Percentiles rank a stretch among this genome's conserved stretches.
Conservation (phyloP, 2,888 invertebrate species). For the Drosophila falleni region DNA sequence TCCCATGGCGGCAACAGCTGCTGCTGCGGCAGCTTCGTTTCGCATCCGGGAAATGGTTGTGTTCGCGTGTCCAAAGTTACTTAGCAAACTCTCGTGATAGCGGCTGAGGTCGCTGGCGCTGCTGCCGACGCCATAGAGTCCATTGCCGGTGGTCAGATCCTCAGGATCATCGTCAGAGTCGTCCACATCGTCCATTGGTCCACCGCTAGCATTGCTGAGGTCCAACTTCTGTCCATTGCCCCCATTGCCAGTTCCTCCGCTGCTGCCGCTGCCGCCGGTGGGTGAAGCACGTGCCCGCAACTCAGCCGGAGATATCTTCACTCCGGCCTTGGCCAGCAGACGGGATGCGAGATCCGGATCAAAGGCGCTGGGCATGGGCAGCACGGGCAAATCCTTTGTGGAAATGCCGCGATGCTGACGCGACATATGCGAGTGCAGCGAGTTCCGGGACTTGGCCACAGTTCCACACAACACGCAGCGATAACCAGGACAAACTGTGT, state of each 20-base stretch:
- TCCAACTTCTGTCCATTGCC: slow-evolving; percentile 87
- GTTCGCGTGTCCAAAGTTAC: slow-evolving; percentile 87
- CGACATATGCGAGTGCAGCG: slow-evolving; percentile 97
- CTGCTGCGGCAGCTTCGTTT: slow-evolving; percentile 86
- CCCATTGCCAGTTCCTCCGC: slow-evolving; percentile 61
- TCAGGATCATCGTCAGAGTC: slow-evolving; percentile 92
- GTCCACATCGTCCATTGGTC: slow-evolving; percentile 89
- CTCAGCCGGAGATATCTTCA: slow-evolving; percentile 94
- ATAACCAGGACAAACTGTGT: slow-evolving; percentile 96
- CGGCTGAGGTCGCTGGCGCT: slow-evolving; percentile 82
- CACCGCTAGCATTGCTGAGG: slow-evolving; percentile 88
- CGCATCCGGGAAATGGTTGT: slow-evolving; percentile 89
- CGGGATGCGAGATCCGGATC: slow-evolving; percentile 95
- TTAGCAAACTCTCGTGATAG: slow-evolving; percentile 83
- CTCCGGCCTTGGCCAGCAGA: slow-evolving; percentile 94
- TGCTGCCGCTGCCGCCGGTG: slow-evolving; percentile 88
- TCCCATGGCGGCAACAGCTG: slow-evolving; percentile 79
- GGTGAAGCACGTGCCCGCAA: slow-evolving; percentile 94
- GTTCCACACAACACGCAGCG: slow-evolving; percentile 96
- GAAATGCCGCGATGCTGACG: slow-evolving; percentile 96
- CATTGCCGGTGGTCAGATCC: slow-evolving; percentile 89
- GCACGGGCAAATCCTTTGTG: slow-evolving; percentile 95
- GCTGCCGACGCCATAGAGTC: slow-evolving; percentile 67
- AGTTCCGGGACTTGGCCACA: slow-evolving; percentile 96
- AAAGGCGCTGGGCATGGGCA: slow-evolving; percentile 96